Base-by-base conservation (phyloP, 1,140 invertebrate genomes). In the Acarapis woodi region DNA sequence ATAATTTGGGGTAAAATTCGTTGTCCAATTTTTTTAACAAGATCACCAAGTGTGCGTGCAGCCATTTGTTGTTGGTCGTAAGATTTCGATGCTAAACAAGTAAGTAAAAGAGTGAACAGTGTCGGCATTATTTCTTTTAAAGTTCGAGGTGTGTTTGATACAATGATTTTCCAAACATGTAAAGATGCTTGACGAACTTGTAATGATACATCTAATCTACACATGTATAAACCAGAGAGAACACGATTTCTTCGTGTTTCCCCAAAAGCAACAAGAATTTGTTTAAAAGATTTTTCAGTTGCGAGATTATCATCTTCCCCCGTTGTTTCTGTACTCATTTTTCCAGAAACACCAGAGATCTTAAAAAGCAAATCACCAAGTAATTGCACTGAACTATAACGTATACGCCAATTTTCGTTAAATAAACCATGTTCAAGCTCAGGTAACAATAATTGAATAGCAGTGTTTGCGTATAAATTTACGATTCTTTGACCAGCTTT, bases 251-350 rank as follows among this genome's bases (percentile, higher is more conserved):
- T 61, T 35, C 83, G 60, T 46, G 93, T 82, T 3, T 63, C 63
- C 8, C 90, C 88, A 4, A 96, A 59, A 4, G 76, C 70, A 16
- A 64, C 64, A 38, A 90, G 73, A 44, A 97, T 93, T 1, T 79
- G 77, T 46, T 59, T 59, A 48, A 93, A 80, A 0, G 83, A 90
- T 46, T 82, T 73, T 57, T 96, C 88, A 0, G 90, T 94, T 36
- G 88, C 90, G 59, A 97, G 93, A 54, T 94, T 97, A 52, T 97
- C 90, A 57, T 97, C 90, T 53, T 97, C 90, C 47, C 74, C 77
- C 3, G 82, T 80, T 2, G 85, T 94, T 59, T 93, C 85, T 1
- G 90, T 96, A 12, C 79, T 88, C 83, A 96, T 96, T 59, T 97
- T 97, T 32, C 88, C 88, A 35, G 80, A 78, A 0, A 96, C 85